Evolutionary conservation across 2,113 vertebrate genomes (phyloP).

Genomic region (Oophaga pumilio): DNA sequence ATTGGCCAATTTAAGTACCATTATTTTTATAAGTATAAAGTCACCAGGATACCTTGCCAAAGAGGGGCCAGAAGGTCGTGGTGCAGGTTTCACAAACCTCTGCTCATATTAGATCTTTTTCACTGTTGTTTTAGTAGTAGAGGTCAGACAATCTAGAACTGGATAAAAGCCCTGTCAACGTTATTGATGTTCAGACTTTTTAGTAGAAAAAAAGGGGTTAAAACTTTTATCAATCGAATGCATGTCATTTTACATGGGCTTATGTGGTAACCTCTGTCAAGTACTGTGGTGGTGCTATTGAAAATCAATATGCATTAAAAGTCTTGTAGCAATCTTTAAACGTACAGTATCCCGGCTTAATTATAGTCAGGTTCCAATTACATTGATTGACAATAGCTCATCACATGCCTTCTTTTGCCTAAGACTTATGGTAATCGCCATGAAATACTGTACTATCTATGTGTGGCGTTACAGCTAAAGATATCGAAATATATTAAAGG

Average conservation of each 20-base stretch:
- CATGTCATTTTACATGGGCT: not conserved
- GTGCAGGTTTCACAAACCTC: too few species aligned
- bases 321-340: not conserved
- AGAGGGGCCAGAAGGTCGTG: too few species aligned
- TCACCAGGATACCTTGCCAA: too few species aligned
- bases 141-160: too few species aligned
- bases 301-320: conserved; percentile 17
- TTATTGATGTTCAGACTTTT: not conserved
- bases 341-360: not conserved
- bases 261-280: not conserved
- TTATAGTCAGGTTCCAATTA: not conserved
- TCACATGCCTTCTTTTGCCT: not conserved
- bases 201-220: not conserved
- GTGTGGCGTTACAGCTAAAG: too few species aligned
- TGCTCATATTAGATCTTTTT: too few species aligned
- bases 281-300: not conserved
- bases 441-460: not conserved
- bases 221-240: not conserved
- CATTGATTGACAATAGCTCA: not conserved
- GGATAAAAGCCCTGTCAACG: not conserved
- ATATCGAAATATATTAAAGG: too few species aligned
- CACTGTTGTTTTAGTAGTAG: too few species aligned
- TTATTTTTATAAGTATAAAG: too few species aligned
- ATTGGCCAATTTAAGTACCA: too few species aligned
- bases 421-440: not conserved